Base-by-base conservation (phyloP, 92 coral and sea anemone species). In the Pocillopora meandrina region DNA sequence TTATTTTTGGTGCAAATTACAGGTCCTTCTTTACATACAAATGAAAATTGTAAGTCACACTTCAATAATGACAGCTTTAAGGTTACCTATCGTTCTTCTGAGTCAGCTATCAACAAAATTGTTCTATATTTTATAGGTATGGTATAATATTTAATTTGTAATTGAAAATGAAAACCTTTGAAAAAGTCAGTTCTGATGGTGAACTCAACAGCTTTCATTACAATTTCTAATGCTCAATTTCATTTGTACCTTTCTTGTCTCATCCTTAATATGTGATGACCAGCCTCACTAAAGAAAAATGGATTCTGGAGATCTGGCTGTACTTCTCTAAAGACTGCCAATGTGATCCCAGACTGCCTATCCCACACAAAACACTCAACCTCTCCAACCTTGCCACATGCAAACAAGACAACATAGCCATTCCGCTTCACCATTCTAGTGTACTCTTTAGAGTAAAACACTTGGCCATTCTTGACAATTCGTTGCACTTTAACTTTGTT, bases 211-310 rank as follows among this genome's bases (percentile, higher is more conserved):
- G 75, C 75, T 34, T 71, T 71, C 76, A n/a, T n/a, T n/a, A n/a
- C n/a, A n/a, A n/a, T n/a, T n/a, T n/a, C n/a, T n/a, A n/a, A n/a
- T n/a, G 59, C 49, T 36, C 49, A 42, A 47, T 3, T 49, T 7
- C 13, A 36, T 58, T 9, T 62, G 23, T 63, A 88, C 91, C 71
- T 83, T 49, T 56, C 55, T 78, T 42, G 85, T 34, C 84, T 78
- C 92, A 89, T 84, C 63, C 89, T 84, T 61, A 89, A 42, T 31
- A 61, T 74, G 67, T 89, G 92, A 75, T 71, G 77, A 19, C 92
- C 92, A 34, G 86, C 88, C 10, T 89, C 84, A n/a, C 69, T 55
- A 72, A 74, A 89, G 86, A 89, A 84, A 86, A 89, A 84, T 36
- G 92, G 89, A 10, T 79, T 71, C 12, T 72, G 64, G 15, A 70